phyloP scores from a whole-genome alignment of 2,797 vertebrate genomes.

The Leucoraja ocellata region DNA sequence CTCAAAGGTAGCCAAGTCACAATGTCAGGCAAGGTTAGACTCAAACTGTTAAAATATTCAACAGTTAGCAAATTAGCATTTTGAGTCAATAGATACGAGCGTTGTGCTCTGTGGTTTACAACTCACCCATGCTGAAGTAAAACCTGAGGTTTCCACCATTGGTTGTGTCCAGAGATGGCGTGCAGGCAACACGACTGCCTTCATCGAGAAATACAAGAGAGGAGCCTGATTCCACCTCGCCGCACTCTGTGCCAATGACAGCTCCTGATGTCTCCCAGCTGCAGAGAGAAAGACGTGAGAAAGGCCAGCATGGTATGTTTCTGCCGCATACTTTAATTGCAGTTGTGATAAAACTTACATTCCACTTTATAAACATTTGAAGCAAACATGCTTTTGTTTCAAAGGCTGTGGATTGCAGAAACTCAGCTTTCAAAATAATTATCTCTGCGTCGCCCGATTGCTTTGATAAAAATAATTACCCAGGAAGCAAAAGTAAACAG shows the following conservation, averaged over 20 bases:
- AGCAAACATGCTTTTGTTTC: background rate
- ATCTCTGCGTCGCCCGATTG: background rate
- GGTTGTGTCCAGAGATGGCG: slow-evolving; percentile 84
- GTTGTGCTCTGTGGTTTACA: background rate
- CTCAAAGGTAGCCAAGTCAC: background rate
- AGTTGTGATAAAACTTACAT: background rate
- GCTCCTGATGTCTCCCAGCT: slow-evolving; percentile 90
- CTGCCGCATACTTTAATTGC: background rate
- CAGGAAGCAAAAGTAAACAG: background rate
- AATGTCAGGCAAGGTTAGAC: background rate
- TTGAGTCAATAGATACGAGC: background rate
- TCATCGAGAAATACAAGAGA: slow-evolving; percentile 80
- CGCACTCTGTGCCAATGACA: slow-evolving; percentile 76
- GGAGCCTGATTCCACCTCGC: slow-evolving; percentile 81
- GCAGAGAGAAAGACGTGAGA: slow-evolving; percentile 41
- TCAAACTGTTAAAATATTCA: background rate
- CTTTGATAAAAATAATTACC: slow-evolving; percentile 11
- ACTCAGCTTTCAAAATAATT: background rate
- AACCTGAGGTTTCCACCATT: slow-evolving; percentile 88
- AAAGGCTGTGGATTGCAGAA: background rate
- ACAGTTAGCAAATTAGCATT: background rate
- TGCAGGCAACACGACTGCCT: slow-evolving; percentile 82
- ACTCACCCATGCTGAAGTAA: slow-evolving; percentile 85
- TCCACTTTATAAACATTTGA: slow-evolving; percentile 12
- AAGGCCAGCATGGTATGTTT: background rate